phyloP scores from a whole-genome alignment of 2,113 vertebrate species.

The Setophaga petechia region DNA sequence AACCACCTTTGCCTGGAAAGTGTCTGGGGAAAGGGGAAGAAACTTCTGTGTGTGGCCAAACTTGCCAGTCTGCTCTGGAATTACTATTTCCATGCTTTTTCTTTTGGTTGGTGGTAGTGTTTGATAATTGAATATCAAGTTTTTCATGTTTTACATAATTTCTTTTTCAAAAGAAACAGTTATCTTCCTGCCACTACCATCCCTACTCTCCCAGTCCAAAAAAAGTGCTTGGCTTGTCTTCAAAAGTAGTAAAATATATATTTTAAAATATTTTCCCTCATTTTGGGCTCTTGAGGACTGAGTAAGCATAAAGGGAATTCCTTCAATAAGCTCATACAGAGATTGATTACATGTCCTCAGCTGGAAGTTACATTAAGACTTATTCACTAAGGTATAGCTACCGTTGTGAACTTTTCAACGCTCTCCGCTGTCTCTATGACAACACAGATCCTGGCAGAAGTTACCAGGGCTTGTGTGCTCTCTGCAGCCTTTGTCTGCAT shows the following conservation, averaged over 20 bases:
- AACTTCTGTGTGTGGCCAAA: background rate
- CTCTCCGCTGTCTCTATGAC: constrained; percentile 50
- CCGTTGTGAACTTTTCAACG: constrained; percentile 41
- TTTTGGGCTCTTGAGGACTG: constrained; percentile 1
- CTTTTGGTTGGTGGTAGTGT: background rate
- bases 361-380: constrained; percentile 64
- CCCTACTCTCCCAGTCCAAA: background rate
- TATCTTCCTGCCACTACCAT: background rate
- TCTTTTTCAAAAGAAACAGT: background rate
- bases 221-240: background rate
- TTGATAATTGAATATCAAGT: background rate
- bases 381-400: constrained; percentile 59
- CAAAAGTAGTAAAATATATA: background rate
- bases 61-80: background rate
- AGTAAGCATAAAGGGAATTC: constrained; percentile 60
- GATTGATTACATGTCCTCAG: constrained; percentile 65
- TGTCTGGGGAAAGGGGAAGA: background rate
- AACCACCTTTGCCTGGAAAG: rapidly evolving
- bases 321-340: constrained; percentile 59
- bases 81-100: background rate
- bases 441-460: constrained; percentile 29
- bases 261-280: constrained; percentile 11
- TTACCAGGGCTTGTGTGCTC: background rate
- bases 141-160: background rate
- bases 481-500: constrained; percentile 19